phyloP scores from a whole-genome alignment of 2,888 invertebrate species.

The Ditula angustiorana region DNA sequence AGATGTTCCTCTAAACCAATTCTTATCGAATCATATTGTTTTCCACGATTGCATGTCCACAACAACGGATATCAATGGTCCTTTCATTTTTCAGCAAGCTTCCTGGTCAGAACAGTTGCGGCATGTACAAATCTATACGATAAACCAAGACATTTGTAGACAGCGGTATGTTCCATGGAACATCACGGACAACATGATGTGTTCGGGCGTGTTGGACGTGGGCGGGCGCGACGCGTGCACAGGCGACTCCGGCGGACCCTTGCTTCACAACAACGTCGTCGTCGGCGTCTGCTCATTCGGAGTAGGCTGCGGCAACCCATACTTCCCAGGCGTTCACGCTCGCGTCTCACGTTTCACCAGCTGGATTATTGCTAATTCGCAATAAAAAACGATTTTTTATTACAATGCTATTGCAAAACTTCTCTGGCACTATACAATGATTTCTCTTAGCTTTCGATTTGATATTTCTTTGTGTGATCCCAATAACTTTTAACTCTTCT shows the following conservation, averaged over 20 bases:
- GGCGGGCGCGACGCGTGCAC: conserved; percentile 59
- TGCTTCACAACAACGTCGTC: conserved; percentile 52
- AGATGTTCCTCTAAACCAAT: no score
- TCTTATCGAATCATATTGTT: no score
- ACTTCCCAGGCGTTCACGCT: conserved; percentile 55
- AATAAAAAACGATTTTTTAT: no score
- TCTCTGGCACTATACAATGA: no score
- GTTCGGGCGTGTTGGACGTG: conserved; percentile 56
- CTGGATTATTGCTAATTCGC: conserved; percentile 50
- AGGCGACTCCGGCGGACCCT: conserved; percentile 58
- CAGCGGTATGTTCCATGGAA: conserved; percentile 47
- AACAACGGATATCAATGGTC: no score
- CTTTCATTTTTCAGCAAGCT: conserved; percentile 24
- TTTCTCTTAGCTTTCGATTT: conserved; percentile 35
- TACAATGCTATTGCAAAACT: no score
- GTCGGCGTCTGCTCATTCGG: conserved; percentile 59
- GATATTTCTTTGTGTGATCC: conserved; percentile 61
- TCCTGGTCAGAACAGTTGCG: conserved; percentile 52
- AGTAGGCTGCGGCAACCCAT: conserved; percentile 47
- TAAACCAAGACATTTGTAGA: conserved; percentile 54
- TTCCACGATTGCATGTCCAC: no score
- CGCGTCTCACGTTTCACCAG: conserved; percentile 51
- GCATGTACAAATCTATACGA: conserved; percentile 53
- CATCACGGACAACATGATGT: conserved; percentile 58
- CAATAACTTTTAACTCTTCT: conserved; percentile 86